Conservation (phyloP, 2,797 vertebrate species). For the Acanthornis magna region DNA sequence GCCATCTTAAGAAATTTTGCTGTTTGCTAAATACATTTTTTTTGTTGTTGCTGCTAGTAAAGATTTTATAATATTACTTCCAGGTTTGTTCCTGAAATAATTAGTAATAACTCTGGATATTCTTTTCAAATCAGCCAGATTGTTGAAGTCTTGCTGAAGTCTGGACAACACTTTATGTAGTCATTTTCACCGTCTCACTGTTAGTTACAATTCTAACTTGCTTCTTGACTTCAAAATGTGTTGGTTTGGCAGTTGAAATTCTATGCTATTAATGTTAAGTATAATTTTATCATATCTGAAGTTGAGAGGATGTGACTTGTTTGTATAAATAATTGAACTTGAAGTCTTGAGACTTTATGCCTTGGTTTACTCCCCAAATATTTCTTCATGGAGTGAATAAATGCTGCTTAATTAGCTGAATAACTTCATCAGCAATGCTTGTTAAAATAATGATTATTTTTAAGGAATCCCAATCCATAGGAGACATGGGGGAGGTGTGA, state of each 20-base stretch:
- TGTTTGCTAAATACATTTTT: neutral
- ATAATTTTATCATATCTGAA: neutral
- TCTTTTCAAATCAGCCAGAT: neutral
- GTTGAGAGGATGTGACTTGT: neutral
- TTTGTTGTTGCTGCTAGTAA: neutral
- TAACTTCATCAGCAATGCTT: neutral
- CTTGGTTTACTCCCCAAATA: neutral
- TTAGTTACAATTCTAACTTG: neutral
- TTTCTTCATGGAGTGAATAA: neutral
- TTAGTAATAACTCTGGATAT: neutral
- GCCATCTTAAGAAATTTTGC: neutral
- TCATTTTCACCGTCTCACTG: neutral
- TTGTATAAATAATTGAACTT: neutral
- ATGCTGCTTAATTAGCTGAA: neutral
- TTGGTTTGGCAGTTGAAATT: neutral
- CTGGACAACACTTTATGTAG: neutral
- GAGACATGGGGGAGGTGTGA: neutral
- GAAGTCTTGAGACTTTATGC: neutral
- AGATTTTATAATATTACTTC: neutral
- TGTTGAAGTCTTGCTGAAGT: neutral
- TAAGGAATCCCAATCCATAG: neutral
- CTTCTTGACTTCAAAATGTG: neutral
- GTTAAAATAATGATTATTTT: neutral
- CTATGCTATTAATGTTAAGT: neutral
- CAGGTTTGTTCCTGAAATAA: neutral